These are phyloP conservation scores for Urocitellus parryii DNA, from an alignment of 2,113 vertebrate genomes.

Conservation along the genomic window DNA sequence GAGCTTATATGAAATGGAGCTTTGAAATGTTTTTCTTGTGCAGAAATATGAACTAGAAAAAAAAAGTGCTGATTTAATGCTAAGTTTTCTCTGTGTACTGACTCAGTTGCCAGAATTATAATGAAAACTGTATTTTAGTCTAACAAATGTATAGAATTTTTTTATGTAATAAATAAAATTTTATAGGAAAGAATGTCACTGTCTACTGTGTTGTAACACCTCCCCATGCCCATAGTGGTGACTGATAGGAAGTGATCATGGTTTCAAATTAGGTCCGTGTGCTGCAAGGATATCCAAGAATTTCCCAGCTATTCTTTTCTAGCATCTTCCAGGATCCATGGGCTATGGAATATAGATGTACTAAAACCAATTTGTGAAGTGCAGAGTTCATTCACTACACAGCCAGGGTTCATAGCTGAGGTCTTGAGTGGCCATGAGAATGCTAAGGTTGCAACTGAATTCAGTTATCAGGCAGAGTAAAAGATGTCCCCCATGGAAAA, in stretches of 20 bases:
- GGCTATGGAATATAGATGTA: neutral
- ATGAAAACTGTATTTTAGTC: conserved; percentile 92
- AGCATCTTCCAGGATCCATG: neutral
- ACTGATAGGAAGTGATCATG: neutral
- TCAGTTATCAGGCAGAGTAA: neutral
- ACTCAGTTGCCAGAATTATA: conserved; percentile 90
- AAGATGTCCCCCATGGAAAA: neutral
- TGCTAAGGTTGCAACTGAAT: conserved; percentile 14
- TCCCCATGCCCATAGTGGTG: neutral
- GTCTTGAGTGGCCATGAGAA: neutral
- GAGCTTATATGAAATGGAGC: conserved; percentile 85
- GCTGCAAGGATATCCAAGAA: neutral
- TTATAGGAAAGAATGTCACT: conserved; percentile 85
- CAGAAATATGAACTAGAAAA: conserved; percentile 86
- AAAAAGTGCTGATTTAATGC: conserved; percentile 88
- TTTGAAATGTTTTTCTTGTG: conserved; percentile 86
- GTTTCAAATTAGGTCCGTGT: neutral
- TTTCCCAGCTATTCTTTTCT: neutral
- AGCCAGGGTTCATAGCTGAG: neutral
- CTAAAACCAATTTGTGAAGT: conserved; percentile 21
- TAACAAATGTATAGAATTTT: conserved; percentile 91
- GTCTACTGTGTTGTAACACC: conserved; percentile 71
- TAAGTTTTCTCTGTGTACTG: conserved; percentile 88
- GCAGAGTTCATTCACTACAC: neutral
- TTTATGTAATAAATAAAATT: conserved; percentile 91